These are phyloP conservation scores for Hestina assimilis DNA, from an alignment of 1,140 invertebrate species.

Conservation along the genomic window DNA sequence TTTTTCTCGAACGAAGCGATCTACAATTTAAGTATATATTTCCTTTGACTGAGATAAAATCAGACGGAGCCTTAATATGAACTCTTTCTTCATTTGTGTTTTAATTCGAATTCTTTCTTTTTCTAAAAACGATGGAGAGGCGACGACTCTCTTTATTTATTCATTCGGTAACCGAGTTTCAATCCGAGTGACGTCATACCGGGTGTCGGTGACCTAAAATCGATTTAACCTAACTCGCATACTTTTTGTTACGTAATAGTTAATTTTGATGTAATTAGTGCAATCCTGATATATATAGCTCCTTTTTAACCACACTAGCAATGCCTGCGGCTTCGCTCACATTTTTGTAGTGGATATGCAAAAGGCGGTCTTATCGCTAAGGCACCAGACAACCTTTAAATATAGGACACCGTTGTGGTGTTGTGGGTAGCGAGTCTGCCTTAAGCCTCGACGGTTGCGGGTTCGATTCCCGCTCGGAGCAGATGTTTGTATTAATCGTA, in stretches of 20 bases:
- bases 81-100: neutral
- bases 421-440: too few relatives aligned
- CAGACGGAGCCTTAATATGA: neutral
- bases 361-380: too few relatives aligned
- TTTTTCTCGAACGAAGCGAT: neutral
- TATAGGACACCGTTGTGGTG: too few relatives aligned
- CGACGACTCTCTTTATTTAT: constrained; percentile 18
- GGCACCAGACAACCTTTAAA: too few relatives aligned
- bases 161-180: constrained; percentile 20
- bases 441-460: too few relatives aligned
- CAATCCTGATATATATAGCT: too few relatives aligned
- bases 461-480: too few relatives aligned
- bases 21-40: neutral
- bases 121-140: constrained; percentile 2
- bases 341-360: too few relatives aligned
- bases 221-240: constrained; percentile 8
- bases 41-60: constrained; percentile 4
- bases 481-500: too few relatives aligned
- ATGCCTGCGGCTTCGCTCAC: too few relatives aligned
- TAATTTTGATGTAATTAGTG: too few relatives aligned
- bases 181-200: constrained; percentile 19
- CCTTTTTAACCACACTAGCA: too few relatives aligned
- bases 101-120: constrained; percentile 3
- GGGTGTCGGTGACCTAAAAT: constrained; percentile 21
- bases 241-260: neutral